Percentiles rank a stretch among this genome's conserved stretches.
phyloP scores from a whole-genome alignment of 1,140 invertebrate genomes.

The Stratiolaelaps scimitus region DNA sequence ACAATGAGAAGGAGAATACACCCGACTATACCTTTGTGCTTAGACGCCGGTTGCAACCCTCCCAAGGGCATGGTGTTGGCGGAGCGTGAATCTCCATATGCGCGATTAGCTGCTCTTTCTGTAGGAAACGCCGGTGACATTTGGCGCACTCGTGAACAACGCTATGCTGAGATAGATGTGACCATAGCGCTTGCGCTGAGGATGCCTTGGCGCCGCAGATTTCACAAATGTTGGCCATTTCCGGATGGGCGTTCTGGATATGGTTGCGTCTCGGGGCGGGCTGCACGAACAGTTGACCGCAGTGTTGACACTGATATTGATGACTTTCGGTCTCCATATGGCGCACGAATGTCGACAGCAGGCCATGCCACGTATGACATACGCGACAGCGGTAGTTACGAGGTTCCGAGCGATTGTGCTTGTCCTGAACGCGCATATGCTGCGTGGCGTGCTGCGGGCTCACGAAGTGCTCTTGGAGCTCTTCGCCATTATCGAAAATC shows the following conservation, averaged over 20 bases:
- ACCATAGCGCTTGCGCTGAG: conserved; percentile 35
- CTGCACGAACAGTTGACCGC: conserved; percentile 37
- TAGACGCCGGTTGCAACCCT: conserved; percentile 36
- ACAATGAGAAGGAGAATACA: too few relatives aligned
- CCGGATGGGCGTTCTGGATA: conserved; percentile 37
- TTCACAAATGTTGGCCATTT: conserved; percentile 36
- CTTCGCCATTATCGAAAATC: conserved; percentile 36
- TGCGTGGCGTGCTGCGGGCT: conserved; percentile 38
- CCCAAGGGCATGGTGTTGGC: conserved; percentile 37
- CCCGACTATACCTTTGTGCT: conserved; percentile 34
- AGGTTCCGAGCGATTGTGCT: conserved; percentile 38
- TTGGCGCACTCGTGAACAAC: conserved; percentile 38
- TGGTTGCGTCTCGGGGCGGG: conserved; percentile 37
- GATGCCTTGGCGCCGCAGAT: conserved; percentile 31
- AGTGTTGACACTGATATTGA: conserved; percentile 37
- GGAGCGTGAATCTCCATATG: conserved; percentile 38
- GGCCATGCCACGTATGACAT: conserved; percentile 38
- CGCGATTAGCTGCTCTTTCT: conserved; percentile 37
- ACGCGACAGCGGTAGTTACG: conserved; percentile 38
- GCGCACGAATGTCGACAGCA: conserved; percentile 37
- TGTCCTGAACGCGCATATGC: conserved; percentile 37
- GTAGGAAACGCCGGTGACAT: conserved; percentile 37
- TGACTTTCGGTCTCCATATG: conserved; percentile 38
- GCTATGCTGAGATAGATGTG: conserved; percentile 37
- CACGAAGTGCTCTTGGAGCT: conserved; percentile 36